phyloP scores from a whole-genome alignment of 2,113 vertebrate genomes.

The Chrysemys picta region DNA sequence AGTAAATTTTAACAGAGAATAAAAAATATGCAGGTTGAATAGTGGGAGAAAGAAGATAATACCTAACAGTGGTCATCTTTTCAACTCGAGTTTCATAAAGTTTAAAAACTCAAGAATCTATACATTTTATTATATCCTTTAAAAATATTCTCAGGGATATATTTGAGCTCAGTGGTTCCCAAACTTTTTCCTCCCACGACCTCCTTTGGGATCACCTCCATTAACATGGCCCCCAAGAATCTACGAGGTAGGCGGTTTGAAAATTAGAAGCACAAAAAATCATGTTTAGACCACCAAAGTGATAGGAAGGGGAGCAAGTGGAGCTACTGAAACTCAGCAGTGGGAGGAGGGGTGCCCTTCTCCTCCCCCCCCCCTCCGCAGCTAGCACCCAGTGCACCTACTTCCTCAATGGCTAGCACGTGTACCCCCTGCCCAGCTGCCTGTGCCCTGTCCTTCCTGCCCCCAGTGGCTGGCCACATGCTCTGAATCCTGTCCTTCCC shows the following conservation, averaged over 20 bases:
- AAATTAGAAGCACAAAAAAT: not conserved
- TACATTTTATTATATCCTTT: not conserved
- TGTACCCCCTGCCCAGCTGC: too few relatives aligned
- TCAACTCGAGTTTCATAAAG: not conserved
- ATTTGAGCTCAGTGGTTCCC: not conserved
- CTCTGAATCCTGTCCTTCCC: not conserved
- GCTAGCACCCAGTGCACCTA: too few relatives aligned
- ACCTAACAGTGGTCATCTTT: not conserved
- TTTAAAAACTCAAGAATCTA: not conserved
- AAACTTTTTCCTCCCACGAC: too few relatives aligned
- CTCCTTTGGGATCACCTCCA: not conserved
- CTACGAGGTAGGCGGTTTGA: not conserved
- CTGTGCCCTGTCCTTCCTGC: not conserved
- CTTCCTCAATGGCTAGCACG: not conserved
- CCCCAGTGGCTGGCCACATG: not conserved
- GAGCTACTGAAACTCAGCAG: not conserved
- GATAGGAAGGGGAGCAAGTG: not conserved
- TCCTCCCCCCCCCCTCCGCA: fast-evolving
- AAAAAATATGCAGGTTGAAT: not conserved
- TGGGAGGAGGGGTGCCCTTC: not conserved
- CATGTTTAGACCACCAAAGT: not conserved
- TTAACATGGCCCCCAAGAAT: not conserved
- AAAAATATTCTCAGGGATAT: not conserved
- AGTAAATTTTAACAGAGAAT: not conserved
- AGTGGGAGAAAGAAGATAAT: not conserved